Percentiles rank a stretch among this genome's conserved stretches.
These are phyloP conservation scores for Pinna nobilis DNA, from an alignment of 1,140 invertebrate genomes.

Conservation along the genomic window DNA sequence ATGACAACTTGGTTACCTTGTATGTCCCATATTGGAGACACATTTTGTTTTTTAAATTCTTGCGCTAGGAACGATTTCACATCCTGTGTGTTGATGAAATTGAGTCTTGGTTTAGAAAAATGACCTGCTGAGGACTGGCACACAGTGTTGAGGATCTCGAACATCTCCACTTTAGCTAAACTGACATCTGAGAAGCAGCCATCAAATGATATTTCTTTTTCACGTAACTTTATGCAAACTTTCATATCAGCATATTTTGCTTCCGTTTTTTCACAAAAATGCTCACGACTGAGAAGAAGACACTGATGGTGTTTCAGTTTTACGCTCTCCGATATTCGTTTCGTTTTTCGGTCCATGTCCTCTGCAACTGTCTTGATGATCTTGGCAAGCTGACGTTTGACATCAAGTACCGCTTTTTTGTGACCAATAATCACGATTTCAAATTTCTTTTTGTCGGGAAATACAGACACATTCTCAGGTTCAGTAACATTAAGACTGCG, in stretches of 20 bases:
- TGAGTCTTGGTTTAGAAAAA: constrained; percentile 11
- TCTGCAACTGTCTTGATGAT: constrained; percentile 19
- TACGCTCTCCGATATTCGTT: constrained; percentile 44
- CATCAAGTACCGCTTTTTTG: constrained; percentile 28
- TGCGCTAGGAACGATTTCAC: constrained; percentile 23
- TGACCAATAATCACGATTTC: constrained; percentile 42
- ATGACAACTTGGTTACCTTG: constrained; percentile 18
- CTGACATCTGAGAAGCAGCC: constrained; percentile 42
- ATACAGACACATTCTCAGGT: constrained; percentile 38
- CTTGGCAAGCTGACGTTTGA: constrained; percentile 30
- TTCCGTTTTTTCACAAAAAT: constrained; percentile 35
- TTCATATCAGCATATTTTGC: constrained; percentile 33
- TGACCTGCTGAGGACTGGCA: background rate
- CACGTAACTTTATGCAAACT: constrained; percentile 23
- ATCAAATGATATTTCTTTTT: constrained; percentile 34
- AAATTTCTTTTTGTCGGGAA: constrained; percentile 7
- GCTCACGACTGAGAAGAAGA: constrained; percentile 20
- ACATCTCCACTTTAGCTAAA: constrained; percentile 28
- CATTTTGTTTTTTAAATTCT: constrained; percentile 27
- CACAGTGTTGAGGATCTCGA: constrained; percentile 20
- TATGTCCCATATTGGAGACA: constrained; percentile 42
- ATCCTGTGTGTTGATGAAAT: constrained; percentile 21
- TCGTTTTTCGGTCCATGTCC: constrained; percentile 39
- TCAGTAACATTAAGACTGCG: constrained; percentile 3
- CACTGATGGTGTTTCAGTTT: constrained; percentile 27